These are phyloP conservation scores for Reticulitermes speratus DNA, from an alignment of 1,140 invertebrate species.

Conservation along the genomic window DNA sequence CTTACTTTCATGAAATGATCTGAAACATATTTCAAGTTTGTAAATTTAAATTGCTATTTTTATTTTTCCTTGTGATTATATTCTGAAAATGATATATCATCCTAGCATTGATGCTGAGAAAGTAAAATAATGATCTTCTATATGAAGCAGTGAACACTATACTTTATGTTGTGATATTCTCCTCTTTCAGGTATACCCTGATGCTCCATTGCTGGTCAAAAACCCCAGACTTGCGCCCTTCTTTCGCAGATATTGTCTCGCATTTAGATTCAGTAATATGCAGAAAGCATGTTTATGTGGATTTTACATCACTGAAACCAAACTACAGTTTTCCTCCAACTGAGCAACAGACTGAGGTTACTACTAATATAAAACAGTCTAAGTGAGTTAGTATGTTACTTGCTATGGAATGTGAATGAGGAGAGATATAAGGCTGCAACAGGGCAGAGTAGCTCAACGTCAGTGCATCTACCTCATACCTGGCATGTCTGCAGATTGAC, in stretches of 20 bases:
- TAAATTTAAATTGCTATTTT: no score
- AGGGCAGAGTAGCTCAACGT: not conserved
- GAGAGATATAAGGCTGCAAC: not conserved
- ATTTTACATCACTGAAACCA: constrained; percentile 14
- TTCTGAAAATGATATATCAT: no score
- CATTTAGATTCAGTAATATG: not conserved
- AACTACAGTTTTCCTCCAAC: constrained; percentile 30
- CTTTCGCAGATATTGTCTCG: constrained; percentile 19
- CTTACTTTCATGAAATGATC: no score
- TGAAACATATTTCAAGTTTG: no score
- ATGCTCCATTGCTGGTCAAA: constrained; percentile 29
- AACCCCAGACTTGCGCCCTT: constrained; percentile 22
- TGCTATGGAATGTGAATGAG: not conserved
- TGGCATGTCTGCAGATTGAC: not conserved
- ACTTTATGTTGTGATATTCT: not conserved
- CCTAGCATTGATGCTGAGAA: no score
- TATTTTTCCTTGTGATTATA: no score
- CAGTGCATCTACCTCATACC: not conserved
- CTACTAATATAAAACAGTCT: not conserved
- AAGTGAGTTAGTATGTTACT: not conserved
- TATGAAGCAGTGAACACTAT: no score
- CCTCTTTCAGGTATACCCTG: constrained; percentile 18
- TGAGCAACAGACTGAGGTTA: constrained; percentile 9
- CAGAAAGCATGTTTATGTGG: constrained; percentile 24
- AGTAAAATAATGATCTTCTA: no score